These are phyloP conservation scores for Pseudomyrmex sp. DNA, from an alignment of 1,140 invertebrate species.

Conservation along the genomic window DNA sequence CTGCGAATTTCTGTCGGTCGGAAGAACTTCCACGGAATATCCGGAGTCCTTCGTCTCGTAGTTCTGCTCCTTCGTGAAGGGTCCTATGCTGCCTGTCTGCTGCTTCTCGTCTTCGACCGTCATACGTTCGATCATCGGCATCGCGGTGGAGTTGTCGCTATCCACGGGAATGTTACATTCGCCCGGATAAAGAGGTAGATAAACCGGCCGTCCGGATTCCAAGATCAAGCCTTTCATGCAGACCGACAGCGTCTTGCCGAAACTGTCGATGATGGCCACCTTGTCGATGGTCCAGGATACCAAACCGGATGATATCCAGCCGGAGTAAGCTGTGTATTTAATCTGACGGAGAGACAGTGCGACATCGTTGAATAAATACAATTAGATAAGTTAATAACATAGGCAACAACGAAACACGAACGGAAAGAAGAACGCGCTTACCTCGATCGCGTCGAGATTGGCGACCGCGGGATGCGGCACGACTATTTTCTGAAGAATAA, in stretches of 20 bases:
- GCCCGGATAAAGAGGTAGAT: conserved; percentile 90
- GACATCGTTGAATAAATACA: not conserved
- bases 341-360: conserved; percentile 84
- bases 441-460: conserved; percentile 85
- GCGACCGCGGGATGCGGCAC: conserved; percentile 94
- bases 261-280: conserved; percentile 93
- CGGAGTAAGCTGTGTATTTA: conserved; percentile 95
- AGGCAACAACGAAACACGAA: not conserved
- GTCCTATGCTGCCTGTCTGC: conserved; percentile 68
- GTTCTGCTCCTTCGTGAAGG: conserved; percentile 81
- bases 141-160: conserved; percentile 67
- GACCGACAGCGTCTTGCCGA: conserved; percentile 92
- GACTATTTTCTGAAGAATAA: conserved; percentile 91
- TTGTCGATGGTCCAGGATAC: conserved; percentile 93
- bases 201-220: conserved; percentile 90
- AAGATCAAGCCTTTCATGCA: conserved; percentile 91
- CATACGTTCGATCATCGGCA: conserved; percentile 61
- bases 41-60: conserved; percentile 73
- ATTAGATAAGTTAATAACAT: not conserved
- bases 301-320: conserved; percentile 95
- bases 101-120: conserved; percentile 57
- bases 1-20: conserved; percentile 60
- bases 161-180: conserved; percentile 88
- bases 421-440: conserved; percentile 49
- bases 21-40: conserved; percentile 56